These are phyloP conservation scores for Meloidogyne chitwoodi DNA, from an alignment of 1,140 invertebrate genomes.

Conservation along the genomic window DNA sequence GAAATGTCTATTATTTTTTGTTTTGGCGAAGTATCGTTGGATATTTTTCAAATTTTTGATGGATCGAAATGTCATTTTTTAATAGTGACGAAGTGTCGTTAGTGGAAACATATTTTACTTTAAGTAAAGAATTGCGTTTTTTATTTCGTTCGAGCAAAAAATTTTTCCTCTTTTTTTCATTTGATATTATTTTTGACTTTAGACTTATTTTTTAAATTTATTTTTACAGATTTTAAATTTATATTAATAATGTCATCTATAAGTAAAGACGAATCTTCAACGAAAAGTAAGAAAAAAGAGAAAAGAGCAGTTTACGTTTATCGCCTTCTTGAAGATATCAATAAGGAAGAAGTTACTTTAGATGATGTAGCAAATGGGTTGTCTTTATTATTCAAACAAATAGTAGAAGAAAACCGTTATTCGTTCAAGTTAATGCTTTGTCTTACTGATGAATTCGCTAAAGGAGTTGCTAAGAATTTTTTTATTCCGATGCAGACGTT, in stretches of 20 bases:
- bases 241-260: not conserved
- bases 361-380: not conserved
- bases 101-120: not conserved
- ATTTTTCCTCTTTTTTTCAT: too few species aligned
- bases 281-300: not conserved
- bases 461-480: not conserved
- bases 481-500: not conserved
- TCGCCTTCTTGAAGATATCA: not conserved
- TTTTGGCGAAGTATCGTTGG: too few species aligned
- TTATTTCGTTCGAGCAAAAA: not conserved
- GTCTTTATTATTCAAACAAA: not conserved
- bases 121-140: not conserved
- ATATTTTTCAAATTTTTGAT: not conserved
- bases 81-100: not conserved
- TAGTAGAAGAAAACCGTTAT: not conserved
- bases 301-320: not conserved
- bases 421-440: not conserved
- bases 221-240: not conserved
- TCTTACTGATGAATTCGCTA: not conserved
- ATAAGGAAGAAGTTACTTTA: not conserved
- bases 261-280: not conserved
- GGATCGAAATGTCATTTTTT: not conserved
- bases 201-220: not conserved
- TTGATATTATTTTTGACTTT: too few species aligned
- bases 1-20: not conserved